Evolutionary conservation across 2,888 invertebrate species (phyloP).

Genomic region (Operophtera brumata): DNA sequence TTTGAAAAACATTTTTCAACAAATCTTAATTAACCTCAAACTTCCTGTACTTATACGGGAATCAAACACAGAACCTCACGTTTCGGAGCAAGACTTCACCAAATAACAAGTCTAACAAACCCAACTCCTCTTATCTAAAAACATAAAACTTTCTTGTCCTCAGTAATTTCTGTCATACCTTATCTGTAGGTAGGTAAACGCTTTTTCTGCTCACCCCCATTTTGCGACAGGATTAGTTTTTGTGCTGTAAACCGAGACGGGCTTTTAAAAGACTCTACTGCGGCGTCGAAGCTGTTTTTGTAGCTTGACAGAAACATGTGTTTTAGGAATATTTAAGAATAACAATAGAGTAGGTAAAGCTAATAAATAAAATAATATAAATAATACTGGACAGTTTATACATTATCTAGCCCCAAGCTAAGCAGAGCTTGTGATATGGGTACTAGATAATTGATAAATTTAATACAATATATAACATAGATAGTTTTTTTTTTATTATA

Average conservation of each 20-base stretch:
- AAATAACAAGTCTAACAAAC: slow-evolving; percentile 6
- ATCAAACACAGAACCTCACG: no score
- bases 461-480: no score
- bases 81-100: background rate
- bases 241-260: slow-evolving; percentile 53
- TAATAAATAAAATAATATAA: no score
- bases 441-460: no score
- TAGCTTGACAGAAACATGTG: background rate
- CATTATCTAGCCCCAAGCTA: no score
- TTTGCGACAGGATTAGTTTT: slow-evolving; percentile 49
- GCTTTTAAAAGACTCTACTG: slow-evolving; percentile 45
- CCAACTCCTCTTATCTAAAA: slow-evolving; percentile 4
- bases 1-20: no score
- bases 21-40: no score
- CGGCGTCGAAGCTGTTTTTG: slow-evolving; percentile 38
- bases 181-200: slow-evolving; percentile 23
- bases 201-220: slow-evolving; percentile 27
- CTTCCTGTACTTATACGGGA: no score
- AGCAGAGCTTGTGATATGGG: no score
- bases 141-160: slow-evolving; percentile 23
- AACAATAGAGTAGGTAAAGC: no score
- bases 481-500: no score
- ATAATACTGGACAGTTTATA: no score
- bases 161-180: slow-evolving; percentile 23
- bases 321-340: background rate